phyloP scores from a whole-genome alignment of 2,888 invertebrate genomes.

The Danaus chrysippus region DNA sequence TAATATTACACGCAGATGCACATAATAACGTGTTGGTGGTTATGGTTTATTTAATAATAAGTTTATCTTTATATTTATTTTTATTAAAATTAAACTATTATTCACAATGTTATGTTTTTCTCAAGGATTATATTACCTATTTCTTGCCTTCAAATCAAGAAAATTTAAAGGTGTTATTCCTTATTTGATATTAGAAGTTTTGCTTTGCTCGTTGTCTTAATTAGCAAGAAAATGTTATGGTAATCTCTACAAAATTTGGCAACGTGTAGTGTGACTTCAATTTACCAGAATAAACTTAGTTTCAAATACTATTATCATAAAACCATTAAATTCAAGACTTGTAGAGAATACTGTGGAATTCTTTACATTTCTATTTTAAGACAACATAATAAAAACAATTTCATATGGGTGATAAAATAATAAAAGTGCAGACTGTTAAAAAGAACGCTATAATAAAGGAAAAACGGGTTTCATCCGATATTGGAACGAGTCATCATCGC shows the following conservation, averaged over 20 bases:
- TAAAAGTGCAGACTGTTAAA: slow-evolving; percentile 15
- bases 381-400: slow-evolving; percentile 11
- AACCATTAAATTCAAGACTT: not conserved
- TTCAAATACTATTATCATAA: not conserved
- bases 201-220: not conserved
- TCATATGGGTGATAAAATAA: slow-evolving; percentile 13
- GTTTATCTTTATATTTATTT: not conserved
- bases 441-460: slow-evolving; percentile 15
- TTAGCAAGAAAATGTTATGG: not conserved
- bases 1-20: slow-evolving; percentile 19
- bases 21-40: slow-evolving; percentile 19
- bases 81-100: too few species aligned
- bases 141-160: not conserved
- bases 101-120: too few species aligned
- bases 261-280: not conserved
- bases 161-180: not conserved
- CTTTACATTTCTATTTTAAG: slow-evolving; percentile 7
- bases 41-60: slow-evolving; percentile 3
- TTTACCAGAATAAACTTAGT: too few species aligned
- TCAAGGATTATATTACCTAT: not conserved
- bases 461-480: slow-evolving; percentile 9
- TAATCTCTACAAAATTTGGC: slow-evolving; percentile 3
- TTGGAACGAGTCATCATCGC: not conserved
- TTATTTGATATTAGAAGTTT: not conserved
- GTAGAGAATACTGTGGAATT: slow-evolving; percentile 1